Conservation (phyloP, 2,797 vertebrate genomes). For the Syncerus caffer region DNA sequence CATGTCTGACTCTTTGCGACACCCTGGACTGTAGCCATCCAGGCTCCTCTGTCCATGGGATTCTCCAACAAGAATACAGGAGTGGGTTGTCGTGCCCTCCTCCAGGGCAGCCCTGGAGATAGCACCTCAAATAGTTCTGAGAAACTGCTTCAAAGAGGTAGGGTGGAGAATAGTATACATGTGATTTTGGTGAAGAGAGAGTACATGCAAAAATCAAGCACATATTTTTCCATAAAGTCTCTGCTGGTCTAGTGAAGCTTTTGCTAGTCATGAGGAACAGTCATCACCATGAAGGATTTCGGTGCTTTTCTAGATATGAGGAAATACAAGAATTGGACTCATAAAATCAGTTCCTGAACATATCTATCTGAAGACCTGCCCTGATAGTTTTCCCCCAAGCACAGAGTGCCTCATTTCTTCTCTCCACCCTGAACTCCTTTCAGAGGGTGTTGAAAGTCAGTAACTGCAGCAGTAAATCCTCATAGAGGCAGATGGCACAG, state of each 20-base stretch:
- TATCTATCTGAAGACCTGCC: background rate
- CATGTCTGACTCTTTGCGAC: accelerated
- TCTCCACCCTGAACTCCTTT: background rate
- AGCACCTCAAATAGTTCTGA: background rate
- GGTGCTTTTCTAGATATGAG: background rate
- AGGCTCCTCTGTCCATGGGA: background rate
- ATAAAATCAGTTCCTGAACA: background rate
- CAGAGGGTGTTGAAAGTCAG: background rate
- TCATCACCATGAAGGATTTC: background rate
- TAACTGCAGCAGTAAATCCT: background rate
- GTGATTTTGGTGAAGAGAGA: background rate
- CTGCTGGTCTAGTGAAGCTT: background rate
- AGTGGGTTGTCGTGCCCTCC: background rate
- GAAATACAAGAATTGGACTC: background rate
- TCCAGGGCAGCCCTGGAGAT: background rate
- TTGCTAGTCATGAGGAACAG: background rate
- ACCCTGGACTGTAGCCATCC: background rate
- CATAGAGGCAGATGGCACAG: background rate
- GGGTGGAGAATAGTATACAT: background rate
- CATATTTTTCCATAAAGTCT: background rate
- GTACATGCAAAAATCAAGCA: background rate
- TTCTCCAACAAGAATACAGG: background rate
- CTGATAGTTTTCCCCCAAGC: background rate
- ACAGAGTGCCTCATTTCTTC: background rate
- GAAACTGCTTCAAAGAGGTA: background rate